Evolutionary conservation across 2,888 invertebrate species (phyloP), one percentile per base, ranked within the genome.

Genomic region (Elmis aenea): DNA sequence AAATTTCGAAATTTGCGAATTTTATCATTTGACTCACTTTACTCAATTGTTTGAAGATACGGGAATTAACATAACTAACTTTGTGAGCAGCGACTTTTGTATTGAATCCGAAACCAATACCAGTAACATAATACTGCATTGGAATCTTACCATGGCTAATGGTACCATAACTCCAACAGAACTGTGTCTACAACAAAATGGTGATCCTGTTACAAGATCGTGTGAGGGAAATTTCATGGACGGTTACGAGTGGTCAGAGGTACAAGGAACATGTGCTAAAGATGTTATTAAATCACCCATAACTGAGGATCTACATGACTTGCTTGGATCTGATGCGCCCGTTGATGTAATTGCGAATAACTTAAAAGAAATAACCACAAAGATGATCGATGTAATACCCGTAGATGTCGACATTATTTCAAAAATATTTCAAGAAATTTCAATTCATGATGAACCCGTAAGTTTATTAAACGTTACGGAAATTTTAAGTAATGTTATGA

Each of bases 141-240:
- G 73, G 74, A 70, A 68, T 31, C 51, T 69, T 39, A 72, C 72
- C 14, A 47, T 53, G 12, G 67, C 73, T 15, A 75, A 74, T 1
- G 68, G 72, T 33, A 68, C 71, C 22, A 64, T 71, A 1, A 71
- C 74, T 2, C 72, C 76, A 2, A 66, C 63, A 21, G 68, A 73
- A 45, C 68, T 78, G 41, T 79, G 79, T 46, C 60, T 79, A 32
- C 72, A 75, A 58, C 52, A 58, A 8, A 74, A 74, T 50, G 76
- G 76, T 1, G 62, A 76, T 35, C 78, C 77, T 5, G 70, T 75
- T 2, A 72, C 69, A 18, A 66, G 77, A 42, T 62, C 60, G 33
- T 79, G 79, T 49, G 35, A 50, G 3, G 78, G 78, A 3, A 67
- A 75, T 23, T 77, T 75, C 52, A 53, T 72, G 2, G 46, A 63